Conservation (phyloP, 2,888 invertebrate species). For the Dolichomitus sp. region DNA sequence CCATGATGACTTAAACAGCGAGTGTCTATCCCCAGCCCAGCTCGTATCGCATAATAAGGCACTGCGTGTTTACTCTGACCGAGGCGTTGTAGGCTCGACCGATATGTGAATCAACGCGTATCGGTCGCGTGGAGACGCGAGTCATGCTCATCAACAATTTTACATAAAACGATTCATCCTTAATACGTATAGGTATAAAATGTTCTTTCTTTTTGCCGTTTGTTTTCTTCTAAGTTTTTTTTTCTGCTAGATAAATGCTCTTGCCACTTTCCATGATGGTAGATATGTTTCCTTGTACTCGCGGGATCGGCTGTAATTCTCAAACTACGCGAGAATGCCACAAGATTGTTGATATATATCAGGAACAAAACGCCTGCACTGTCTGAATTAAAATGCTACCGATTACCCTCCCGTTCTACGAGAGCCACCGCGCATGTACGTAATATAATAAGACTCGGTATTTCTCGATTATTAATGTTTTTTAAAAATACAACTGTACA, state of each 20-base stretch:
- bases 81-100: conserved; percentile 50
- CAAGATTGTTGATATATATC: not conserved
- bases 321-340: conserved; percentile 7
- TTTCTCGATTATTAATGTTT: conserved; percentile 37
- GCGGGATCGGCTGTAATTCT: conserved; percentile 18
- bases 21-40: conserved; percentile 9
- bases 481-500: conserved; percentile 63
- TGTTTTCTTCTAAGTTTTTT: not conserved
- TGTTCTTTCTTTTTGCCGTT: conserved; percentile 11
- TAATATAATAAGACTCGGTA: conserved; percentile 20
- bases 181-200: conserved; percentile 60
- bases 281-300: conserved; percentile 19
- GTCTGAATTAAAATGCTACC: conserved; percentile 27
- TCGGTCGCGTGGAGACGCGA: conserved; percentile 46
- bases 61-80: conserved; percentile 60
- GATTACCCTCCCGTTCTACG: conserved; percentile 30
- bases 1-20: conserved; percentile 12
- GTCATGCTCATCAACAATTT: conserved; percentile 47
- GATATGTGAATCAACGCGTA: conserved; percentile 52
- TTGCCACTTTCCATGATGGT: conserved; percentile 26
- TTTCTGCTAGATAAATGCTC: conserved; percentile 14
- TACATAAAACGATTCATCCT: conserved; percentile 47
- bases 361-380: conserved; percentile 22
- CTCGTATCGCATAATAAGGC: conserved; percentile 60
- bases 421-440: conserved; percentile 36